Base-by-base conservation (phyloP, 2,888 invertebrate genomes). In the Zaprionus bogoriensis region DNA sequence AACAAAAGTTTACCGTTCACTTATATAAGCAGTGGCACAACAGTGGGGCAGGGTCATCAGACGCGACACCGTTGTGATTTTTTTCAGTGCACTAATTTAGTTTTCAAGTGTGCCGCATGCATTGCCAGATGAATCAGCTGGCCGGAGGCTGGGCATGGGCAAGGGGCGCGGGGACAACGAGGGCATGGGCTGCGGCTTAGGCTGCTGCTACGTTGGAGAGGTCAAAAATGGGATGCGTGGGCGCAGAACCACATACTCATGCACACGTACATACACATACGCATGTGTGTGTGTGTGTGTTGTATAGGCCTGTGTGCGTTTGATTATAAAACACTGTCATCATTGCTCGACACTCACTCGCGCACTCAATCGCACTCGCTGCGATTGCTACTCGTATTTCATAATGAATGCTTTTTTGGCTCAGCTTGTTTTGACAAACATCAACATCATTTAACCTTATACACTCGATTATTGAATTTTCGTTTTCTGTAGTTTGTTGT, bases 1-100 rank as follows among this genome's bases (percentile, higher is more conserved):
- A 14, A 57, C 53, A 22, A 50, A 60, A 44, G 39, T 59, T 67
- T 60, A 60, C 53, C 68, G 64, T 72, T 55, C 58, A 74, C 76
- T 80, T 80, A 80, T 87, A 87, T 80, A 80, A 80, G 85, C 55
- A 65, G 50, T 42, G 71, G 36, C 19, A 47, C 36, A 45, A 20
- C 55, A 87, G 78, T 87, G 87, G 87, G 64, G 85, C 88, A 82
- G 81, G 81, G 81, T 82, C 81, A 87, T 86, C 80, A 83, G 50
- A 71, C 77, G n/a, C n/a, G 83, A 70, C 87, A 79, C 74, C 47
- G 46, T 64, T 77, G 68, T 67, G 69, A 52, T 42, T 45, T 39
- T 48, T 27, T 50, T 48, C 52, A 32, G 48, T 36, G 20, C 32
- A 32, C 14, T 10, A 38, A 58, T 53, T 63, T 55, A 52, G n/a